Conservation (phyloP, 2,797 vertebrate genomes). For the Ibycter americanus region DNA sequence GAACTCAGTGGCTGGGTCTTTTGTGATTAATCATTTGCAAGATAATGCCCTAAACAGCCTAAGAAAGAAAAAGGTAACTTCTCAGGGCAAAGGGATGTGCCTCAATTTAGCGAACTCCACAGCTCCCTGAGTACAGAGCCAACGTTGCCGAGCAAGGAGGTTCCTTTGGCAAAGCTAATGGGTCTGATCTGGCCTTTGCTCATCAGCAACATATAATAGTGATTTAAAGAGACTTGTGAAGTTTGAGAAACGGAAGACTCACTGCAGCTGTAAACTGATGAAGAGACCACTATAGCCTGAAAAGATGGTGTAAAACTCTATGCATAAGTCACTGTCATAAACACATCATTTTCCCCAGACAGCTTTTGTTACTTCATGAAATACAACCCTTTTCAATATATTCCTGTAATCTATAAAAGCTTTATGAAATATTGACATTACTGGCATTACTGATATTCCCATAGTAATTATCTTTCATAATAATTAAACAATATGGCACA, state of each 20-base stretch:
- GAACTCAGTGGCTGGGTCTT: background rate
- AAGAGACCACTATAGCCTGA: background rate
- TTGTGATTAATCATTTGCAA: background rate
- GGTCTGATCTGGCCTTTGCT: background rate
- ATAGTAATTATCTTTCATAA: background rate
- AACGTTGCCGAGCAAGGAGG: background rate
- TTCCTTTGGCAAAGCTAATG: background rate
- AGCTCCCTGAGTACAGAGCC: background rate
- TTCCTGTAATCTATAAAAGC: background rate
- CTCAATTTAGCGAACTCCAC: background rate
- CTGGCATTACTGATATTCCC: background rate
- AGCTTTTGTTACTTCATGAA: background rate
- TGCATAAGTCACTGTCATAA: background rate
- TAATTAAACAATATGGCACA: background rate
- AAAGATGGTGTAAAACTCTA: background rate
- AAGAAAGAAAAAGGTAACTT: background rate
- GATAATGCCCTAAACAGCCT: background rate
- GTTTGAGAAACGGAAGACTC: background rate
- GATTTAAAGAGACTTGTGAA: background rate
- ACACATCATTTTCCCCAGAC: background rate
- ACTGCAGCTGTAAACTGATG: background rate
- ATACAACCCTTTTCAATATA: background rate
- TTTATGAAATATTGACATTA: conserved; percentile 13
- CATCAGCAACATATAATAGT: background rate
- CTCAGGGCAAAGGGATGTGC: background rate